These are phyloP conservation scores for Falco novaeseelandiae DNA, from an alignment of 2,797 vertebrate species.

Conservation along the genomic window DNA sequence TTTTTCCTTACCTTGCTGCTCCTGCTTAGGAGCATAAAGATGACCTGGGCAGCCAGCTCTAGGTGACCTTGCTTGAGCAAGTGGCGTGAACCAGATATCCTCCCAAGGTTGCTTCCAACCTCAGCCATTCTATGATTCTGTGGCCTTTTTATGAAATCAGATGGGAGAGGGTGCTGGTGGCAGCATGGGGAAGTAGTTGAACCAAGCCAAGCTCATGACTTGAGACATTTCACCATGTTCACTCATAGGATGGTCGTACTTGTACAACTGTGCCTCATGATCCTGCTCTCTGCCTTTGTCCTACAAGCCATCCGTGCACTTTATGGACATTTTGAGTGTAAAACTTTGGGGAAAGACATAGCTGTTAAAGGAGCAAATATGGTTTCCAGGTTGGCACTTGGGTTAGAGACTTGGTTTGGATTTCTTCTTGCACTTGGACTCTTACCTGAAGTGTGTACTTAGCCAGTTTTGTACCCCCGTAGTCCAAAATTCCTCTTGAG, in stretches of 20 bases:
- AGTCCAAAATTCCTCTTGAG: neutral
- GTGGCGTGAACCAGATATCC: neutral
- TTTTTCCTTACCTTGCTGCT: neutral
- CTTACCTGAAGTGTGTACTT: neutral
- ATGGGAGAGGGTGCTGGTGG: neutral
- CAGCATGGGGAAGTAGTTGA: neutral
- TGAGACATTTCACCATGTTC: neutral
- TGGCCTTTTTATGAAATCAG: neutral
- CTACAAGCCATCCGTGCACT: neutral
- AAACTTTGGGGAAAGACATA: neutral
- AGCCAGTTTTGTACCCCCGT: neutral
- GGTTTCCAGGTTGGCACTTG: neutral
- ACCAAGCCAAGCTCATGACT: neutral
- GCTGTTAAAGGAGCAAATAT: neutral
- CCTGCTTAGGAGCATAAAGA: neutral
- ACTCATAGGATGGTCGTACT: neutral
- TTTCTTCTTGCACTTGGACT: neutral
- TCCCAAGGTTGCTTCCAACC: neutral
- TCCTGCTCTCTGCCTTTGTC: neutral
- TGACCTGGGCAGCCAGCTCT: neutral
- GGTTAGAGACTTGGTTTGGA: neutral
- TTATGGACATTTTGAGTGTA: neutral
- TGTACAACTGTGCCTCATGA: neutral
- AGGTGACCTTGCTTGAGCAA: neutral
- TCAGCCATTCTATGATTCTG: neutral